Conservation (phyloP, 2,888 invertebrate species). For the Cephalotes varians region DNA sequence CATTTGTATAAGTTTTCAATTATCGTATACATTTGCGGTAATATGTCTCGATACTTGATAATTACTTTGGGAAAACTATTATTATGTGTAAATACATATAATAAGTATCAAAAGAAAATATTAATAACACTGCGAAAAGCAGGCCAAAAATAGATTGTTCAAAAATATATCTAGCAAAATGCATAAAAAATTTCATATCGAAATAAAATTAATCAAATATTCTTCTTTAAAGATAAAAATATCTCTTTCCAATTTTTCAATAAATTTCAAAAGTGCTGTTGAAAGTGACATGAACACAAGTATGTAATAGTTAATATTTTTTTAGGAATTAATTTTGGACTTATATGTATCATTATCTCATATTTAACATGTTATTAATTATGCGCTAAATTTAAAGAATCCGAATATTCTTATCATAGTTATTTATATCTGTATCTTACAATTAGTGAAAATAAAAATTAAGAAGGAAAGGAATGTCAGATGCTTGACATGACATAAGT, state of each 20-base stretch:
- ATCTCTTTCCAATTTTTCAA: background rate
- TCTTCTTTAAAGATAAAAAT: background rate
- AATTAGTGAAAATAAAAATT: background rate
- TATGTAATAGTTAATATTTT: background rate
- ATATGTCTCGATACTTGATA: background rate
- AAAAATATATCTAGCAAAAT: background rate
- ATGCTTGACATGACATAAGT: constrained; percentile 13
- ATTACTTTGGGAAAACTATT: background rate
- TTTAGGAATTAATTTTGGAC: background rate
- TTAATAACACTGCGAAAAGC: background rate
- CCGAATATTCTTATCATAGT: background rate
- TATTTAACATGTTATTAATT: background rate
- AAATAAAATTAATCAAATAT: background rate
- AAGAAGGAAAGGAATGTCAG: background rate
- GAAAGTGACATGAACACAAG: background rate
- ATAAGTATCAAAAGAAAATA: background rate
- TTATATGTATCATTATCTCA: background rate
- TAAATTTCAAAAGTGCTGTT: background rate
- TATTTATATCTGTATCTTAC: background rate
- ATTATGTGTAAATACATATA: background rate
- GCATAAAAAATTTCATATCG: background rate
- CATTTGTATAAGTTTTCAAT: constrained; percentile 36
- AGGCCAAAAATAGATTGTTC: background rate
- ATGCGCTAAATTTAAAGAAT: background rate
- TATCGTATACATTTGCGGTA: background rate